Conservation (phyloP, 2,113 vertebrate species). For the Mystacornis crossleyi region DNA sequence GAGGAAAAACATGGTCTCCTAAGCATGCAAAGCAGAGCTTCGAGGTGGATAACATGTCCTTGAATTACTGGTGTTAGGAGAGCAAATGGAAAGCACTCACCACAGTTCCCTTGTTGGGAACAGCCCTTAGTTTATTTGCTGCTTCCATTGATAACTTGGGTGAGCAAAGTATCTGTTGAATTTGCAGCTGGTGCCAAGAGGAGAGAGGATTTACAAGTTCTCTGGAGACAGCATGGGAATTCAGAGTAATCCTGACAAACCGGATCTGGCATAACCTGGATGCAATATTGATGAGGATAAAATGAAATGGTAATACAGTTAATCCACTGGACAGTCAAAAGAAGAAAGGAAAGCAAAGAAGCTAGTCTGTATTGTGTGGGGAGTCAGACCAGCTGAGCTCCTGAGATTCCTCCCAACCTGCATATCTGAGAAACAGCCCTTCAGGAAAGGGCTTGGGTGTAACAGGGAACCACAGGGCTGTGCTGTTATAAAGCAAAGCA, state of each 20-base stretch:
- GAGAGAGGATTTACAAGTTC: conserved; percentile 8
- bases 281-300: background rate
- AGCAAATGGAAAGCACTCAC: background rate
- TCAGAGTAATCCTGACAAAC: background rate
- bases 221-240: background rate
- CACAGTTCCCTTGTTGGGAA: background rate
- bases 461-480: background rate
- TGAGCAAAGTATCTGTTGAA: background rate
- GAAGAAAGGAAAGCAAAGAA: background rate
- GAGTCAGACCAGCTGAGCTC: background rate
- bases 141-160: background rate
- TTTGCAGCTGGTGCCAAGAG: background rate
- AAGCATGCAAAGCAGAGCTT: background rate
- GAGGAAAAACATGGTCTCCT: background rate
- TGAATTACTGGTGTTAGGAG: background rate
- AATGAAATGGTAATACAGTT: background rate
- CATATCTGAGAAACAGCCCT: background rate
- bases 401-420: background rate
- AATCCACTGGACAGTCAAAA: background rate
- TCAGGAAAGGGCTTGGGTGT: background rate
- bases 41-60: background rate
- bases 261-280: background rate
- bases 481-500: background rate
- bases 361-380: background rate
- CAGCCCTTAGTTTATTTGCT: background rate